A percentile compares a stretch with the other conserved stretches of the same genome.
Evolutionary conservation across 2,113 vertebrate genomes (phyloP).

Genomic region (Hirundichthys speculiger): DNA sequence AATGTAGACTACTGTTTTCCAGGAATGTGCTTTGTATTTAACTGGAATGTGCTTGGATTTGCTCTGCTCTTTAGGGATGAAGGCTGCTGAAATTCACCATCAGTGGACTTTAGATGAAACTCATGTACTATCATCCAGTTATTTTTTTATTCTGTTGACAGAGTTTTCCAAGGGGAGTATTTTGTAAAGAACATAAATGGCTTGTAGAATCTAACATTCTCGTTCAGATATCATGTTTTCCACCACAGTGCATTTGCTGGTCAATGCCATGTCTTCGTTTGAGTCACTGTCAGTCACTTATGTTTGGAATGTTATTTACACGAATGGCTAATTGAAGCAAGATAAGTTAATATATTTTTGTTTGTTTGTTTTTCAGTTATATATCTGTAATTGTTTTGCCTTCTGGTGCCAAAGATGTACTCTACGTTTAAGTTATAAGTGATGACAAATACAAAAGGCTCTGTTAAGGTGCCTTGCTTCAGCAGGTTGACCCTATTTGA

Average conservation of each 20-base stretch:
- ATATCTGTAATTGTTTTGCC: constrained; percentile 60
- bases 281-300: constrained; percentile 41
- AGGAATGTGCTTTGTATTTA: constrained; percentile 56
- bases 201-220: constrained; percentile 21
- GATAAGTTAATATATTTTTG: constrained; percentile 83
- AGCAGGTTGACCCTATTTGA: constrained; percentile 74
- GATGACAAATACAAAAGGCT: constrained; percentile 59
- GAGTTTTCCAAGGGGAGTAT: background rate
- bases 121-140: constrained; percentile 1
- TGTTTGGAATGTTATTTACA: constrained; percentile 80
- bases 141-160: background rate
- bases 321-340: constrained; percentile 78
- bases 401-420: constrained; percentile 82
- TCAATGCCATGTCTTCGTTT: constrained; percentile 61
- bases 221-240: constrained; percentile 13
- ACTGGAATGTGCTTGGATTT: constrained; percentile 70
- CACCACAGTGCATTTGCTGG: constrained; percentile 73
- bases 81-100: background rate
- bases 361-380: constrained; percentile 55
- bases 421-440: constrained; percentile 79
- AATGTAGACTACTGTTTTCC: constrained; percentile 51
- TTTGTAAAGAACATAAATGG: background rate
- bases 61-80: constrained; percentile 24
- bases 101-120: constrained; percentile 8
- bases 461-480: constrained; percentile 62